Conservation (phyloP, 2,888 invertebrate genomes). For the Lycia hirtaria region DNA sequence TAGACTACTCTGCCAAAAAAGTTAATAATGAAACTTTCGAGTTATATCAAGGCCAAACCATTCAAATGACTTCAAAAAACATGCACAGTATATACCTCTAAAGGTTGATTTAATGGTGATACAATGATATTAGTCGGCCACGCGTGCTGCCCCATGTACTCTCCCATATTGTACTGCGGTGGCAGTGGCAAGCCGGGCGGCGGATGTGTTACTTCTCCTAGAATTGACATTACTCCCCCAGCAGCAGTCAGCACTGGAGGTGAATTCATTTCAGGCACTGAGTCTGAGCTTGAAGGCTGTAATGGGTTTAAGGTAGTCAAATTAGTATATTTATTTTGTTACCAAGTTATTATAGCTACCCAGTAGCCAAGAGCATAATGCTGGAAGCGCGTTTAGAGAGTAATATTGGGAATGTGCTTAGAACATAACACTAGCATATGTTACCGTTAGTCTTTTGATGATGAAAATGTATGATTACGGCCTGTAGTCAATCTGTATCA, state of each 20-base stretch:
- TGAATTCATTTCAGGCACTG: slow-evolving; percentile 70
- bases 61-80: neutral
- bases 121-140: slow-evolving; percentile 81
- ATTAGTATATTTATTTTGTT: neutral
- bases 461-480: too few relatives aligned
- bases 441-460: too few relatives aligned
- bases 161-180: slow-evolving; percentile 77
- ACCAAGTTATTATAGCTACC: neutral
- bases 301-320: slow-evolving; percentile 40
- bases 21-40: neutral
- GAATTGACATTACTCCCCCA: slow-evolving; percentile 65
- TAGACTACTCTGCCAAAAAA: neutral
- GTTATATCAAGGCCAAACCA: neutral
- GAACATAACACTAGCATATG: too few relatives aligned
- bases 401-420: too few relatives aligned
- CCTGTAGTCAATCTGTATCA: too few relatives aligned
- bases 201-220: slow-evolving; percentile 74
- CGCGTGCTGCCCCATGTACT: slow-evolving; percentile 75
- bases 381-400: too few relatives aligned
- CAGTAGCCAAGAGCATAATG: neutral
- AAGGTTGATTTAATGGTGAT: slow-evolving; percentile 71
- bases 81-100: slow-evolving; percentile 70
- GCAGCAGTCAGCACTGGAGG: slow-evolving; percentile 68
- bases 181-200: slow-evolving; percentile 77
- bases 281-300: slow-evolving; percentile 71